Evolutionary conservation across 2,888 invertebrate genomes (phyloP), one percentile per base, ranked within the genome.

Genomic region (Leptinotarsa peninsularis): DNA sequence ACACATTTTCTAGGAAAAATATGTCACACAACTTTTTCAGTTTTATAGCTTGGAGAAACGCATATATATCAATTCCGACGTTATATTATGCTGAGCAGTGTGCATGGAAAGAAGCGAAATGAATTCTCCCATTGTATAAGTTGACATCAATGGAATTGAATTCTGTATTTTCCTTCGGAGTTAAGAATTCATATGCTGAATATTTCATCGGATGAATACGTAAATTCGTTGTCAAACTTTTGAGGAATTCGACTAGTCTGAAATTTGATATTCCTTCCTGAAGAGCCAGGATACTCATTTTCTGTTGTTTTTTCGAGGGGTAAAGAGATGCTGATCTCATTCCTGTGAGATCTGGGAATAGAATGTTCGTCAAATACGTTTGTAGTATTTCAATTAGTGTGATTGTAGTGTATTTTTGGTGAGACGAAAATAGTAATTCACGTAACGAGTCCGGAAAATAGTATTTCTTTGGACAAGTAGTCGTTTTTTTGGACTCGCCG

Each of bases 81-180:
- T 17, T 63, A 33, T 63, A 63, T 63, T 33, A 63, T 21, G 58
- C 13, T 58, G 23, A 21, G 23, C 4, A 58, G 18, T 21, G 23
- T 33, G 17, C 63, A 63, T 63, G 63, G n/a, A 63, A 63, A 63
- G 63, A 10, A n/a, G 14, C 33, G n/a, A 43, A 63, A 43, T 63
- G 63, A 63, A 33, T 63, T 43, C 15, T 17, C 13, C 63, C 18
- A 33, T 63, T 63, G 63, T 27, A 58, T 58, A 58, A 58, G 23
- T 63, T 63, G 63, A 63, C 63, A 18, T 33, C 63, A 13, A 63
- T 63, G 43, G n/a, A 63, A 43, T 63, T 63, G 63, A 63, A 63
- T 63, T 63, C n/a, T 43, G 63, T 63, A 27, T 58, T 58, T 15
- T 63, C 43, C 17, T 27, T 43, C 18, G 15, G n/a, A 33, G 60